Base-by-base conservation (phyloP, 1,140 invertebrate species). In the Lucilia sericata region DNA sequence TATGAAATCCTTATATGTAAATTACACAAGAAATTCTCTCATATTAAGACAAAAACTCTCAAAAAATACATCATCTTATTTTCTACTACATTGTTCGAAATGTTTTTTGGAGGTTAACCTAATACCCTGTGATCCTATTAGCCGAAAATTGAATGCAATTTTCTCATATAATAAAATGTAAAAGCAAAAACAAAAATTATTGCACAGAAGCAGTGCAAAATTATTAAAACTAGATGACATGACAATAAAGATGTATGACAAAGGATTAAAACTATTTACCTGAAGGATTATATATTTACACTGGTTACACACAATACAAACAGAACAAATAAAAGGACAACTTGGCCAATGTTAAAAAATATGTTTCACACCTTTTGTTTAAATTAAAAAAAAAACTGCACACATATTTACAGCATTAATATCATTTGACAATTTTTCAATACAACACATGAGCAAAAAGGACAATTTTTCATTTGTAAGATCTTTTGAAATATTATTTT, bases 191-290 rank as follows among this genome's bases (percentile, higher is more conserved):
- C 14, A 17, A 10, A 17, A 36, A 76, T 42, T 19, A 2, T 75
- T 17, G 36, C 74, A 74, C 70, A 19, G 30, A 36, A 36, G 17
- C 30, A 30, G 25, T 17, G 75, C 14, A 36, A 76, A 76, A 76
- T 42, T 30, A 82, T 55, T 10, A 82, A 82, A 55, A 17, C 13
- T 70, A 70, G 21, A 70, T 70, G 65, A 70, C 65, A 21, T 70
- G 65, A 70, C 65, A 70, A 70, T 70, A n/a, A 70, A 21, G 65
- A 70, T 70, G 55, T 60, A 82, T 70, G 49, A 82, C 81, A 83
- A 83, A 83, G 55, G 70, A 83, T 83, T 74, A 75, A 83, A 74
- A 75, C 82, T 25, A 75, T 83, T 83, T 83, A 74, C 60, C 82
- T 83, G 82, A 75, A 83, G 47, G 70, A 83, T 74, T 74, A 83